Base-by-base conservation (phyloP, 1,140 invertebrate genomes). In the Bemisia tabaci region DNA sequence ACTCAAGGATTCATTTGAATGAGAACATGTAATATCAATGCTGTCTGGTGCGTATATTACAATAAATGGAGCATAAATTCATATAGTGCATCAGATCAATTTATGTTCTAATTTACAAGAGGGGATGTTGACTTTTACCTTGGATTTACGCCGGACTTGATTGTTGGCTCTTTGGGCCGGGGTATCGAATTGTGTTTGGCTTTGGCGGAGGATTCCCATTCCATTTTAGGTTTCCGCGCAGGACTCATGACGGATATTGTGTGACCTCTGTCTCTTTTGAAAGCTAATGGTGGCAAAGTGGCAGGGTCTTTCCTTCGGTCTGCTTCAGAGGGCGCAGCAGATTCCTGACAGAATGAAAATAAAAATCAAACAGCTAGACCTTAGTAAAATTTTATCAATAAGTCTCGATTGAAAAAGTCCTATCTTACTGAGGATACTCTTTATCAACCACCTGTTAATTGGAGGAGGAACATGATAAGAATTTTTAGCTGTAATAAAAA, bases 231-330 rank as follows among this genome's bases (percentile, higher is more conserved):
- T 66, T 79, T 80, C 67, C 81, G 79, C 11, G 82, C 82, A 2
- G 87, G 87, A 73, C 84, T 89, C 87, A 92, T 91, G 0, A 92
- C 90, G 22, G 90, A 90, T 70, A 94, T 92, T 21, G 92, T 95
- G 73, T 90, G 85, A 48, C 87, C 86, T 72, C 92, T 80, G 72
- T 88, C 87, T 65, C 89, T 81, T 71, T 84, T 83, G 62, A 82
- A 79, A 62, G 84, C 76, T 65, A 84, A 82, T 62, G 83, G 83
- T 12, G 72, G 71, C 26, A 75, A 66, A 23, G 69, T 64, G 5
- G 73, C 69, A 17, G 73, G 71, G 66, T 75, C 74, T 59, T 48
- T 48, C 33, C 33, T 5, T 9, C 33, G 33, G 33, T 48, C 33
- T 17, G 17, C 33, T 48, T 48, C 33, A 48, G 33, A 17, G 17